Evolutionary conservation across 1,140 invertebrate species (phyloP), one percentile per base, ranked within the genome.

Genomic region (Nephotettix cincticeps): DNA sequence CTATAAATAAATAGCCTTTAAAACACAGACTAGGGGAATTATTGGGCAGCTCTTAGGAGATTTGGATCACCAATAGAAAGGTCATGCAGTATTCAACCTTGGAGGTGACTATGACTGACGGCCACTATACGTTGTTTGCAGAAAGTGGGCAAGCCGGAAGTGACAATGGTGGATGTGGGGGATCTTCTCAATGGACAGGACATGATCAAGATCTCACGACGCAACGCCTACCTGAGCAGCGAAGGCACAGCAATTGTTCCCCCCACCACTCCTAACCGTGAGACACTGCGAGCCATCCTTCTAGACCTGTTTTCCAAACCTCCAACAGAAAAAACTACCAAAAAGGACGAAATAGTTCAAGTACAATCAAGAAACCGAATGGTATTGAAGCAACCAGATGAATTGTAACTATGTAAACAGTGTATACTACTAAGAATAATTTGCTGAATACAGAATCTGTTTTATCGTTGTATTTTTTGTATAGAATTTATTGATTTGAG

Each of bases 191-290:
- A 36, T 36, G 56, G 47, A 11, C 47, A 69, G 40, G 71, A 67
- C 32, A 63, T 72, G 45, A 65, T 71, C 17, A 45, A 45, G 43
- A 54, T 71, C 30, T 64, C 70, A 13, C 30, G 70, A n/a, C 66
- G 66, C 25, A 68, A 72, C 23, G 71, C 71, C 14, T 72, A 65
- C 17, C 14, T 72, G 30, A 72, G 66, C 68, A 72, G 71, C 28
- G 68, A 69, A 45, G 71, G 67, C 17, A 72, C 66, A 3, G 51
- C 67, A 0, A 66, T 72, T 1, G 56, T 72, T 1, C 68, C 71
- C 13, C 71, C 67, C 1, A 56, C 29, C 13, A 56, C 25, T n/a
- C 61, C 56, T 27, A 67, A 32, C 23, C 58, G 36, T 1, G 54
- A 70, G 56, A 32, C 54, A 19, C 56, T 70, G 13, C 69, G 69